Evolutionary conservation across 2,797 vertebrate genomes (phyloP).

Genomic region (Siniperca undulata): DNA sequence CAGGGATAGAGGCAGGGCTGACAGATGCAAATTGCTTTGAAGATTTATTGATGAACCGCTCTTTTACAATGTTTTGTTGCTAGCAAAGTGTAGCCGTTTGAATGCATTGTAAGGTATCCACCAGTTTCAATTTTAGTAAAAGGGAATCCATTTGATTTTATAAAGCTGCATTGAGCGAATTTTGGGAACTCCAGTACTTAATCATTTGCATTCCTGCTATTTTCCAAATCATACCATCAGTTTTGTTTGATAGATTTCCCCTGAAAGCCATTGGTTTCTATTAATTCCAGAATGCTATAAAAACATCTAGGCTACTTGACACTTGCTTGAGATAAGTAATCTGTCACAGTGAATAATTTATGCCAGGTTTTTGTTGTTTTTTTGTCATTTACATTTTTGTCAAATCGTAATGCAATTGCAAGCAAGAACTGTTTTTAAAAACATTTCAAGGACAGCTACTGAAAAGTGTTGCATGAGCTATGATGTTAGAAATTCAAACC

Average conservation of each 20-base stretch:
- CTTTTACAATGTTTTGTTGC: slow-evolving; percentile 56
- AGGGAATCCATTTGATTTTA: slow-evolving; percentile 25
- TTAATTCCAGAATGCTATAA: slow-evolving; percentile 18
- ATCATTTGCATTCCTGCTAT: slow-evolving; percentile 12
- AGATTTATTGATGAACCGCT: slow-evolving; percentile 68
- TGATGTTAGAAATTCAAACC: not conserved
- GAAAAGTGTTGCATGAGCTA: not conserved
- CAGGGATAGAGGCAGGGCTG: slow-evolving; percentile 54
- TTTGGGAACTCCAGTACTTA: not conserved
- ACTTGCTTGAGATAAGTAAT: slow-evolving; percentile 4
- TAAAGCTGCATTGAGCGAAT: not conserved
- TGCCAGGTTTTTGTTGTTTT: not conserved
- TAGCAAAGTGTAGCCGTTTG: slow-evolving; percentile 36
- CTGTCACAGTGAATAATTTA: not conserved
- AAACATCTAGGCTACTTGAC: not conserved
- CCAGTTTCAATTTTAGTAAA: slow-evolving; percentile 40
- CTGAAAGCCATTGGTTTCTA: not conserved
- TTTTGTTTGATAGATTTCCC: not conserved
- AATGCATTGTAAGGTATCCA: slow-evolving; percentile 16
- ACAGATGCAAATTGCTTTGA: slow-evolving; percentile 73
- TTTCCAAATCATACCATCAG: not conserved
- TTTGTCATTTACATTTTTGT: not conserved
- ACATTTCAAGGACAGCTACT: not conserved
- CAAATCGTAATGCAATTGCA: not conserved
- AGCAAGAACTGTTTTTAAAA: not conserved